Conservation (phyloP, 2,797 vertebrate genomes). For the Gadopsis bispinosus region DNA sequence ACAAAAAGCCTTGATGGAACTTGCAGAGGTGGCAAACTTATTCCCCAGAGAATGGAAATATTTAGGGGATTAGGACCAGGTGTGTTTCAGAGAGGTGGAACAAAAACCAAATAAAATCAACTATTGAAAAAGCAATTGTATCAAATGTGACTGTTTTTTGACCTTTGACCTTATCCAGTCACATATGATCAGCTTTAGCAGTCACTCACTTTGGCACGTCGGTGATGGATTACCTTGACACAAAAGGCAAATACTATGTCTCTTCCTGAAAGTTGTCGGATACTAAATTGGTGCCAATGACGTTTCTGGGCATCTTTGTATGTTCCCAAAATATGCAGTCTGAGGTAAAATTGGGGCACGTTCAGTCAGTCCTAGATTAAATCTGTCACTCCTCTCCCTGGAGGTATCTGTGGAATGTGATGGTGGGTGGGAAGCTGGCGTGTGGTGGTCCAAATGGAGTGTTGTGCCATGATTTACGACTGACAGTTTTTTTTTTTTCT, state of each 20-base stretch:
- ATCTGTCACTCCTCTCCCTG: slow-evolving; percentile 44
- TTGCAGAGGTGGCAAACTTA: slow-evolving; percentile 25
- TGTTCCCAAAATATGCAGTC: slow-evolving; percentile 59
- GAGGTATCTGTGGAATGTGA: slow-evolving; percentile 46
- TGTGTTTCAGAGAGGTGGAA: slow-evolving; percentile 20
- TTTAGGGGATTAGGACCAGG: slow-evolving; percentile 29
- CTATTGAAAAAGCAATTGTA: slow-evolving; percentile 17
- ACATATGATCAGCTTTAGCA: background rate
- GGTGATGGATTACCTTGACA: slow-evolving; percentile 5
- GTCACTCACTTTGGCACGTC: background rate
- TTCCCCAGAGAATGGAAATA: slow-evolving; percentile 22
- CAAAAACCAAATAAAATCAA: slow-evolving; percentile 33
- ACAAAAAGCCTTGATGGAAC: slow-evolving; percentile 14
- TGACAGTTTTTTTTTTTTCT: slow-evolving; percentile 30
- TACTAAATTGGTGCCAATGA: slow-evolving; percentile 5
- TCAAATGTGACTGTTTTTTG: slow-evolving; percentile 21
- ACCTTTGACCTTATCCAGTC: slow-evolving; percentile 32
- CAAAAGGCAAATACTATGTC: slow-evolving; percentile 8
- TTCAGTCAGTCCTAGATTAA: slow-evolving; percentile 69
- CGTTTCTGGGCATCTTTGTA: slow-evolving; percentile 37
- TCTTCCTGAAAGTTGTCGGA: slow-evolving; percentile 22
- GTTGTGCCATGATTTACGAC: slow-evolving; percentile 25
- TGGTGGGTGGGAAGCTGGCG: slow-evolving; percentile 29
- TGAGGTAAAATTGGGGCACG: slow-evolving; percentile 67
- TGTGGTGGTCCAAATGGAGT: slow-evolving; percentile 33